Evolutionary conservation across 2,113 vertebrate genomes (phyloP).

Genomic region (Perccottus glenii): DNA sequence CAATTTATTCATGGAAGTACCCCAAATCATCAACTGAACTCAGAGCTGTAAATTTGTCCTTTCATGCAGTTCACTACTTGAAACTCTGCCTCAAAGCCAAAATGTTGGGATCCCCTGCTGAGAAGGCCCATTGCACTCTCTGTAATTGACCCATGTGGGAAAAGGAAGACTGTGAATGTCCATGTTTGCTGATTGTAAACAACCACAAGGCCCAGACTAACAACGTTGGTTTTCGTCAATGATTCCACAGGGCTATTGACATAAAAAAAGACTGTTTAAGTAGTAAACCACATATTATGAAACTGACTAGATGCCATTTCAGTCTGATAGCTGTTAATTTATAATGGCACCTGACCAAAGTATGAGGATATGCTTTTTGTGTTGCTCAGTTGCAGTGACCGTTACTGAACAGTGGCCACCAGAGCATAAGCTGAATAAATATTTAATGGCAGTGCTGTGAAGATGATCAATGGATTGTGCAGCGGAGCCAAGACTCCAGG

Average conservation of each 20-base stretch:
- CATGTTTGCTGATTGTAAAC: constrained; percentile 52
- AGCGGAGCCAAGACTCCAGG: constrained; percentile 36
- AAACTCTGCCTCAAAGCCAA: constrained; percentile 25
- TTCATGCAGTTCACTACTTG: constrained; percentile 9
- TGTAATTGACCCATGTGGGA: constrained; percentile 68
- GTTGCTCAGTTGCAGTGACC: constrained; percentile 13
- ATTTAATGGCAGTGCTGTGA: constrained; percentile 65
- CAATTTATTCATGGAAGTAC: background rate
- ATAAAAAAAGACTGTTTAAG: constrained; percentile 1
- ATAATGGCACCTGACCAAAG: background rate
- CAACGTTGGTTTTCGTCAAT: constrained; percentile 31
- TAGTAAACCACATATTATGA: background rate
- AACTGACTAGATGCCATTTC: constrained; percentile 4
- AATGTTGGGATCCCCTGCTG: constrained; percentile 39
- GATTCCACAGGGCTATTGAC: constrained; percentile 11
- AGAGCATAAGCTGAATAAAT: constrained; percentile 61
- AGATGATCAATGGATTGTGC: constrained; percentile 60
- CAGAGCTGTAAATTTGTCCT: background rate
- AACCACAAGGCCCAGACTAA: constrained; percentile 59
- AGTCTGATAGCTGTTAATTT: background rate
- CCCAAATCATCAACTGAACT: background rate
- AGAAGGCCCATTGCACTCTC: constrained; percentile 35
- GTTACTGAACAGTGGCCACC: constrained; percentile 50
- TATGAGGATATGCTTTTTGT: constrained; percentile 24
- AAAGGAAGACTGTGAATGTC: constrained; percentile 21